A percentile compares a stretch with the other conserved stretches of the same genome.
Evolutionary conservation across 1,140 invertebrate species (phyloP).

Genomic region (Marisa cornuarietis): DNA sequence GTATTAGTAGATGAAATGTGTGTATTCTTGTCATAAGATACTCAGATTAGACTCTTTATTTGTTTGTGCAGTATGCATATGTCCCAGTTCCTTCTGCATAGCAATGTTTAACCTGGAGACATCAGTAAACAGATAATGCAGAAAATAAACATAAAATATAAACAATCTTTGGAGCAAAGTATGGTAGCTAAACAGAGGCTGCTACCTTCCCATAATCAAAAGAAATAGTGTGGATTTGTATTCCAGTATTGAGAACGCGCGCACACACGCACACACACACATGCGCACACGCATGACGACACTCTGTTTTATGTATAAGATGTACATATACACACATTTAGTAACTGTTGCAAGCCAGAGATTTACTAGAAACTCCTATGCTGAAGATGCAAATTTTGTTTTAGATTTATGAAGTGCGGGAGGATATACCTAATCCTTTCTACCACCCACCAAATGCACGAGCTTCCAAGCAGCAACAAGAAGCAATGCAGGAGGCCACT

Average conservation of each 20-base stretch:
- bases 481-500: not conserved
- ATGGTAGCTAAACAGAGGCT: too few species aligned
- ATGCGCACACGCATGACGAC: not conserved
- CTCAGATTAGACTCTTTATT: too few species aligned
- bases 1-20: not conserved
- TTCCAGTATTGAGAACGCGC: not conserved
- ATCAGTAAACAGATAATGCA: too few species aligned
- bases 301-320: too few species aligned
- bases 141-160: too few species aligned
- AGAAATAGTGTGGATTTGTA: too few species aligned
- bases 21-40: too few species aligned
- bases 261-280: not conserved
- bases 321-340: not conserved
- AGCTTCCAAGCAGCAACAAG: not conserved
- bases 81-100: too few species aligned
- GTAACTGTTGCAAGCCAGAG: not conserved
- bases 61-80: too few species aligned
- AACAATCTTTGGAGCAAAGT: too few species aligned
- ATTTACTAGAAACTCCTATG: not conserved
- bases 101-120: too few species aligned
- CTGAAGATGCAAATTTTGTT: slow-evolving; percentile 16
- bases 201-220: too few species aligned
- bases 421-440: slow-evolving; percentile 54
- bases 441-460: slow-evolving; percentile 28
- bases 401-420: slow-evolving; percentile 58